A percentile compares a stretch with the other conserved stretches of the same genome.
Conservation (phyloP, 2,797 vertebrate genomes). For the Cossypha heuglini region DNA sequence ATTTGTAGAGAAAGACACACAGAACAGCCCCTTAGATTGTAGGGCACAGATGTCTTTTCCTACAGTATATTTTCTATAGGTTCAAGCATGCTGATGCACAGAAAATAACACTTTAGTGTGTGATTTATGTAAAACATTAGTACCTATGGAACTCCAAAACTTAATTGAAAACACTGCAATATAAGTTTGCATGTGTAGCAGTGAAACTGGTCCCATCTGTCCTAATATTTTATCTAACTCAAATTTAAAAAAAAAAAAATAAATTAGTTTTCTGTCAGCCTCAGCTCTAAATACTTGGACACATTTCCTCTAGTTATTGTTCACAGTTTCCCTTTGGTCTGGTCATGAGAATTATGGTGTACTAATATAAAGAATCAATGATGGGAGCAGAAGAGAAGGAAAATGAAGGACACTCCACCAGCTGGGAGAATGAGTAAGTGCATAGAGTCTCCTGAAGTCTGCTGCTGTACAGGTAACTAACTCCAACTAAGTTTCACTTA, state of each 20-base stretch:
- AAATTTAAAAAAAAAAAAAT: background rate
- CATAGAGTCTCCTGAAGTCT: background rate
- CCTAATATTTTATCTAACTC: background rate
- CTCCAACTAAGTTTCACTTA: background rate
- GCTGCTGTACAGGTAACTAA: background rate
- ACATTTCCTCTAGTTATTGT: background rate
- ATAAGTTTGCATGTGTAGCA: background rate
- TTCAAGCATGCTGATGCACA: background rate
- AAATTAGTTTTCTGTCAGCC: background rate
- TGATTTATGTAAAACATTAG: background rate
- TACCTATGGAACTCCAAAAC: background rate
- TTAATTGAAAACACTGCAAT: background rate
- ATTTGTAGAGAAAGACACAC: background rate
- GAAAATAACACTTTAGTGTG: background rate
- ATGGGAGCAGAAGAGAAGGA: background rate
- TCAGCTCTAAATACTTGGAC: background rate
- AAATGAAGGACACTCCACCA: background rate
- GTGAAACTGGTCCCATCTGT: background rate
- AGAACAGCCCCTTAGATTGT: background rate
- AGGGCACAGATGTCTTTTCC: background rate
- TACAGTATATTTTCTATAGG: background rate
- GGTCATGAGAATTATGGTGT: background rate
- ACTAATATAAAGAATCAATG: background rate
- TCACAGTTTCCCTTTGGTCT: background rate
- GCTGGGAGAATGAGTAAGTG: background rate